Conservation (phyloP, 2,888 invertebrate genomes). For the Beris morrisii region DNA sequence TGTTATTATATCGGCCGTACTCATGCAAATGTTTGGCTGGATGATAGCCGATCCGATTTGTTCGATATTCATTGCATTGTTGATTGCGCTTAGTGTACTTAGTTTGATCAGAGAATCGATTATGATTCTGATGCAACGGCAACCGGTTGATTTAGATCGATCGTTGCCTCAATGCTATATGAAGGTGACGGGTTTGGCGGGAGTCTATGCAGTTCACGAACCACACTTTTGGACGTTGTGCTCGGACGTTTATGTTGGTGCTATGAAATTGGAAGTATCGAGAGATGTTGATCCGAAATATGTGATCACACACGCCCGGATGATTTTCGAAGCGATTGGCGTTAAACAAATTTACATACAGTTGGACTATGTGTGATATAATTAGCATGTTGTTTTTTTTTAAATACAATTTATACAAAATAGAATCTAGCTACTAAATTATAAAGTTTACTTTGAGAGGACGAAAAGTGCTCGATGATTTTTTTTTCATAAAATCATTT, state of each 20-base stretch:
- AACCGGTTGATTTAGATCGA: conserved; percentile 80
- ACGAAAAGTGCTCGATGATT: too few relatives aligned
- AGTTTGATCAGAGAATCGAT: conserved; percentile 85
- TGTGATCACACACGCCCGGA: conserved; percentile 87
- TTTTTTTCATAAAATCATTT: too few relatives aligned
- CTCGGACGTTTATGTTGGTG: conserved; percentile 90
- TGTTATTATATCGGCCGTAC: conserved; percentile 89
- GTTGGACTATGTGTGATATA: conserved; percentile 76
- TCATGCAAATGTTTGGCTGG: conserved; percentile 97
- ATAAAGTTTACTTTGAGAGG: background rate
- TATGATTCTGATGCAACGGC: conserved; percentile 90
- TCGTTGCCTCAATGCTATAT: conserved; percentile 86
- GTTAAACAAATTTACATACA: conserved; percentile 91
- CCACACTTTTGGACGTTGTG: conserved; percentile 99
- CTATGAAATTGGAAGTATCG: conserved; percentile 93
- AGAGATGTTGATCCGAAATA: conserved; percentile 90
- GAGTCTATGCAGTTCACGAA: conserved; percentile 94
- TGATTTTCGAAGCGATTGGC: conserved; percentile 91
- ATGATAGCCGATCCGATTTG: conserved; percentile 98
- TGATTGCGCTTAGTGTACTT: conserved; percentile 86
- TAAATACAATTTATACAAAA: conserved; percentile 13
- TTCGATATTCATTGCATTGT: conserved; percentile 91
- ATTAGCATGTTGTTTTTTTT: conserved; percentile 19
- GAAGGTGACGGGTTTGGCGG: conserved; percentile 85
- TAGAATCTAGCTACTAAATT: conserved; percentile 17